These are phyloP conservation scores for Australoheros scitulus DNA, from an alignment of 2,113 vertebrate genomes.

Conservation along the genomic window DNA sequence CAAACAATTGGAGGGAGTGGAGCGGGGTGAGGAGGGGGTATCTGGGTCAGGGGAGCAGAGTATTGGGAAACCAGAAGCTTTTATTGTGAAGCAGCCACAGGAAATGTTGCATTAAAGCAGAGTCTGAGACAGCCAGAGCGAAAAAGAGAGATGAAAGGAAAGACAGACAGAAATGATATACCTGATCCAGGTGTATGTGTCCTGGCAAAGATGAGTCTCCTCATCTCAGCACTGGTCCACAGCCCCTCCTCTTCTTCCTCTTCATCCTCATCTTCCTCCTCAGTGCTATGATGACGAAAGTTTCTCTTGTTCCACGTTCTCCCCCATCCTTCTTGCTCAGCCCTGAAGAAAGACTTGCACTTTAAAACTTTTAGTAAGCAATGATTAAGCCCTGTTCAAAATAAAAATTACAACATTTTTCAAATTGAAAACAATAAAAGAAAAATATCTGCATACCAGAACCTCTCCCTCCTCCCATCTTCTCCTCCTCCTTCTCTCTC, in stretches of 20 bases:
- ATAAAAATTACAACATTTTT: neutral
- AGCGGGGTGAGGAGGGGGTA: slow-evolving; percentile 15
- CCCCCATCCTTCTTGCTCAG: slow-evolving; percentile 20
- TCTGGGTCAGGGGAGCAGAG: slow-evolving; percentile 1
- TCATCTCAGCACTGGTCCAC: slow-evolving; percentile 57
- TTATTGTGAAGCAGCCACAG: slow-evolving; percentile 4
- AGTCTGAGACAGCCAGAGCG: neutral
- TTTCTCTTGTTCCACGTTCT: slow-evolving; percentile 46
- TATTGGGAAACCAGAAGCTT: neutral
- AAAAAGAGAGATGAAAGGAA: neutral
- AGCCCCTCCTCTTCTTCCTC: slow-evolving; percentile 24
- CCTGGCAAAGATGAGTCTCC: slow-evolving; percentile 26
- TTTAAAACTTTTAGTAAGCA: neutral
- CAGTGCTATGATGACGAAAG: slow-evolving; percentile 54
- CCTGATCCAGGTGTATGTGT: slow-evolving; percentile 54
- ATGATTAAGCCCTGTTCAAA: neutral
- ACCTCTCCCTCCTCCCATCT: slow-evolving; percentile 5
- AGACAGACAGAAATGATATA: neutral
- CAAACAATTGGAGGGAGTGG: slow-evolving; percentile 51
- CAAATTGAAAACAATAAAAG: too few relatives aligned
- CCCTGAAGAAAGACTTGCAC: slow-evolving; percentile 22
- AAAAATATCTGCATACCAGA: slow-evolving; percentile 14
- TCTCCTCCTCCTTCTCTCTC: neutral
- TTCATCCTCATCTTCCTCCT: slow-evolving; percentile 51
- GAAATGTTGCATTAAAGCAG: neutral